Base-by-base conservation (phyloP, 2,888 invertebrate species). In the Geotrupes spiniger region DNA sequence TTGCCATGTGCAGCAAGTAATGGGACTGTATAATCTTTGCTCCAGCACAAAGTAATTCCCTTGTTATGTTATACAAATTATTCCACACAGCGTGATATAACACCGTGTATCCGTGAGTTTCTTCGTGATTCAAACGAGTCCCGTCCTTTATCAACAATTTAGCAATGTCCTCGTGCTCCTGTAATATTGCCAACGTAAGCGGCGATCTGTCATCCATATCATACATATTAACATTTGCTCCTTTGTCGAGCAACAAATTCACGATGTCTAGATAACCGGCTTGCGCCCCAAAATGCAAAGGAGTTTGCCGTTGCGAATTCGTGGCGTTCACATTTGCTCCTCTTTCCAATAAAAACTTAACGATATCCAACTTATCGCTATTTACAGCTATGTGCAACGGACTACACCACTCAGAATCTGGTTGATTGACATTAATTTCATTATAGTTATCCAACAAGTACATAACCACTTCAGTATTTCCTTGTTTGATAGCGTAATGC, bases 401-500 rank as follows among this genome's bases (percentile, higher is more conserved):
- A 12, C 84, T 85, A 42, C 82, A 75, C 11, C 84, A 83, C 61
- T 82, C 82, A 4, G 77, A 76, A 56, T 84, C 84, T 21, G 79
- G 77, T 26, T 82, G 75, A 71, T 89, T 83, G 17, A 85, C 73
- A 68, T 78, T 80, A 63, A 81, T 78, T 29, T 81, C 83, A 77
- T 60, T 51, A 57, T 74, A 72, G 12, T 59, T 63, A 37, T 61
- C 58, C 15, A 84, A 62, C 40, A 87, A 73, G 51, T 84, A 73
- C 42, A 78, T 74, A 0, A 84, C 78, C 64, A 84, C 80, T 40
- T 78, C 80, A 39, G 74, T 62, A 65, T 84, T 81, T 0, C 85
- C 85, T 59, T 81, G 79, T 52, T 82, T 82, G 9, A 84, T 81
- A 15, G 87, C 87, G 75, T 89, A 88, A 68, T 88, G 87, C 45